A percentile compares a stretch with the other conserved stretches of the same genome.
phyloP scores from a whole-genome alignment of 2,113 vertebrate species.

The Neodon shergylaensis region DNA sequence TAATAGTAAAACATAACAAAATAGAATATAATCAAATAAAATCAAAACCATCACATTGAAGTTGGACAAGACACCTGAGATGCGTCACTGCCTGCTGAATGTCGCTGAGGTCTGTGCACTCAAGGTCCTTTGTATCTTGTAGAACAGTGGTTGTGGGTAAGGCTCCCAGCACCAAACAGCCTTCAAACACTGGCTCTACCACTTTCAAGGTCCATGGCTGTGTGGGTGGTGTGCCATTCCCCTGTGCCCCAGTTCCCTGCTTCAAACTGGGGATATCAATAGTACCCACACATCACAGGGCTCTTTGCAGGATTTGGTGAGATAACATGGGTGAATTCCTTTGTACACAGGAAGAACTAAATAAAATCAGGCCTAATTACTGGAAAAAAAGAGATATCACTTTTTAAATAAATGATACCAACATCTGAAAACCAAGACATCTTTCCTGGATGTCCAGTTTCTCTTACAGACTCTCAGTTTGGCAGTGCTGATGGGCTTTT shows the following conservation, averaged over 20 bases:
- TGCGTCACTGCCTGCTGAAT: neutral
- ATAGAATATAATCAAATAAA: neutral
- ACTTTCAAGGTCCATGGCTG: neutral
- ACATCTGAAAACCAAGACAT: neutral
- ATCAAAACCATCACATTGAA: neutral
- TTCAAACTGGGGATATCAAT: neutral
- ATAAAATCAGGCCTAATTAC: constrained; percentile 34
- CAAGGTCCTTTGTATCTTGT: neutral
- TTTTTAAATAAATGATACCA: neutral
- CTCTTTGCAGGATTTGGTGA: constrained; percentile 39
- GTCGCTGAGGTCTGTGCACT: neutral
- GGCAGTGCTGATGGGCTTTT: neutral
- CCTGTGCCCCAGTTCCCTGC: neutral
- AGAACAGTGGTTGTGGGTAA: neutral
- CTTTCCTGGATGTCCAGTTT: neutral
- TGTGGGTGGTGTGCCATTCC: neutral
- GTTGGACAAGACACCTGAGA: neutral
- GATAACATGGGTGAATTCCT: constrained; percentile 36
- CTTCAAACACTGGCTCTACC: neutral
- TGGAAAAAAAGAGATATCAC: neutral
- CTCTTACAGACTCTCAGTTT: neutral
- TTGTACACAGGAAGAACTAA: constrained; percentile 45
- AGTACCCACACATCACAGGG: neutral
- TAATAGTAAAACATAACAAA: neutral
- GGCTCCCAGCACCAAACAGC: neutral